A percentile compares a stretch with the other conserved stretches of the same genome.
phyloP scores from a whole-genome alignment of 2,113 vertebrate genomes.

The Tinamus guttatus region DNA sequence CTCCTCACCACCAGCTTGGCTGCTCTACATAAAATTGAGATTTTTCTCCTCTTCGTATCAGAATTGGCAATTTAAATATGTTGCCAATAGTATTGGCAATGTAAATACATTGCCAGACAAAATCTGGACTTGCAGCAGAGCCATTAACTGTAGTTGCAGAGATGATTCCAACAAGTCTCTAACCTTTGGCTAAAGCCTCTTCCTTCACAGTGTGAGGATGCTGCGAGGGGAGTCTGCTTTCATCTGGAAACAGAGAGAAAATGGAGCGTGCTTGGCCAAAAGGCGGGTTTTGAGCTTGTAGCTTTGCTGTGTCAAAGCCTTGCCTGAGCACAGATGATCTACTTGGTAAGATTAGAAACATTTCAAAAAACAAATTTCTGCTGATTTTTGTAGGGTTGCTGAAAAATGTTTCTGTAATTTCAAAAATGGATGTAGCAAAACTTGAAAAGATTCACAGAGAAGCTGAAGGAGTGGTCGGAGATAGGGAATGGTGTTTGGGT shows the following conservation, averaged over 20 bases:
- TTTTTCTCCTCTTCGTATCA: neutral
- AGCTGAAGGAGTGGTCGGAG: neutral
- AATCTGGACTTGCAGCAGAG: neutral
- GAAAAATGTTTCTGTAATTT: neutral
- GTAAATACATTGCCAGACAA: neutral
- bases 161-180: neutral
- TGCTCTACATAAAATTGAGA: neutral
- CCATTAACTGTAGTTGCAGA: neutral
- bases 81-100: neutral
- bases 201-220: neutral
- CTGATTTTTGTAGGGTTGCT: neutral
- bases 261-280: neutral
- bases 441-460: rapidly evolving
- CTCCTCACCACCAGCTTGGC: neutral
- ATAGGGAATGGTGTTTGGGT: neutral
- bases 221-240: neutral
- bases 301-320: neutral
- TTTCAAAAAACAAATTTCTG: neutral
- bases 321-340: neutral
- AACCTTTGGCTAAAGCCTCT: neutral
- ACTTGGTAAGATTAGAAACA: neutral
- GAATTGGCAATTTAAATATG: neutral
- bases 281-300: neutral
- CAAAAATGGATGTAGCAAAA: neutral
- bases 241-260: neutral